Evolutionary conservation across 2,888 invertebrate species (phyloP).

Genomic region (Sphinx pinastri): DNA sequence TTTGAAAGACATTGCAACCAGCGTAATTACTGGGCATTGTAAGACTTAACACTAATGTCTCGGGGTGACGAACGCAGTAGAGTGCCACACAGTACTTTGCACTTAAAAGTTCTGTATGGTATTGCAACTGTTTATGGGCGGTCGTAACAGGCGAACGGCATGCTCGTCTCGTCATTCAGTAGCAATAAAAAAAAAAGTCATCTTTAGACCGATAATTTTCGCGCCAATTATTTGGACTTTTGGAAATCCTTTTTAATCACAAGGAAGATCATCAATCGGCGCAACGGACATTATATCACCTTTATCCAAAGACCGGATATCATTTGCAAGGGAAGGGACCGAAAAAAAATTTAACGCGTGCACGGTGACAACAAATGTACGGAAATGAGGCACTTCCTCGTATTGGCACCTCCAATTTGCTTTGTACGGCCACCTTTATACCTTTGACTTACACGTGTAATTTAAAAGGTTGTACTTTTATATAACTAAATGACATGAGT

Average conservation of each 20-base stretch:
- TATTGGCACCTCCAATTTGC: constrained; percentile 76
- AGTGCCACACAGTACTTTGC: no score
- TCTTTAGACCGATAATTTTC: no score
- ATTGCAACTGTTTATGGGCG: no score
- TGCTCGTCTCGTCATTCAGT: no score
- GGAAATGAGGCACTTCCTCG: constrained; percentile 80
- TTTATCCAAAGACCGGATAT: constrained; percentile 66
- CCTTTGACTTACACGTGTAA: constrained; percentile 33
- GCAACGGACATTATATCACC: constrained; percentile 64
- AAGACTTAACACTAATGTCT: no score
- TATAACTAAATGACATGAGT: no score
- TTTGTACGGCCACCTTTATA: constrained; percentile 55
- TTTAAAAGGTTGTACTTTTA: neutral
- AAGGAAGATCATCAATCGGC: constrained; percentile 54
- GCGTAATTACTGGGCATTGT: no score
- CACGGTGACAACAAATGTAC: constrained; percentile 71
- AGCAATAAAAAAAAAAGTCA: no score
- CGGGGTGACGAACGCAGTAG: no score
- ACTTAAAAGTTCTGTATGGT: no score
- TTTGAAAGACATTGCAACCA: no score
- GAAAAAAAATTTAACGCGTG: constrained; percentile 73
- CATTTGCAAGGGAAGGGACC: constrained; percentile 65
- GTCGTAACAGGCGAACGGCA: no score
- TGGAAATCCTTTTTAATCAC: constrained; percentile 43
- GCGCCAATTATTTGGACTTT: neutral